Conservation (phyloP, 2,888 invertebrate species). For the Frankliniella fusca region DNA sequence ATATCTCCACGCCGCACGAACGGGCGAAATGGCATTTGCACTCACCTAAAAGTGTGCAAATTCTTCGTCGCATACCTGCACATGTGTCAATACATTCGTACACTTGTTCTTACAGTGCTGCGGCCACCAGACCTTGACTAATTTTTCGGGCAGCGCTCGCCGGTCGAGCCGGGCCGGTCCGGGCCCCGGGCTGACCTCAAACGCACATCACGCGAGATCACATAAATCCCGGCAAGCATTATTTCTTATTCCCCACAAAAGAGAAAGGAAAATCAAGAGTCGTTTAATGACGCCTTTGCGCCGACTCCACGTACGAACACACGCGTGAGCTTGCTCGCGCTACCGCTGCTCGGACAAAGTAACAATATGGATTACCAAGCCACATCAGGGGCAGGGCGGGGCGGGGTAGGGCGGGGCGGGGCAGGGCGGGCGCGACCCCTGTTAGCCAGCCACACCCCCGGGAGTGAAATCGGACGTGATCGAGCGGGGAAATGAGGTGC, state of each 20-base stretch:
- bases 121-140: background rate
- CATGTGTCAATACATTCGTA: no score
- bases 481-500: background rate
- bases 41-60: no score
- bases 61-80: no score
- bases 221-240: background rate
- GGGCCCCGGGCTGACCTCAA: background rate
- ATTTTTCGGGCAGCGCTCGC: background rate
- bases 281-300: background rate
- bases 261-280: background rate
- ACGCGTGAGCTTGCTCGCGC: no score
- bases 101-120: background rate
- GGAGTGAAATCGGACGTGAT: conserved; percentile 21
- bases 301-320: background rate
- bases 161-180: background rate
- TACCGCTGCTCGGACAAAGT: no score
- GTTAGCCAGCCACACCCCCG: background rate
- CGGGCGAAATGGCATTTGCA: no score
- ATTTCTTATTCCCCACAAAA: background rate
- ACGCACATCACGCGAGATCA: background rate
- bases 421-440: background rate
- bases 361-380: no score
- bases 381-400: no score
- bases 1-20: no score
- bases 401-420: no score